Base-by-base conservation (phyloP, 2,113 vertebrate genomes). In the Chaetodon trifascialis region DNA sequence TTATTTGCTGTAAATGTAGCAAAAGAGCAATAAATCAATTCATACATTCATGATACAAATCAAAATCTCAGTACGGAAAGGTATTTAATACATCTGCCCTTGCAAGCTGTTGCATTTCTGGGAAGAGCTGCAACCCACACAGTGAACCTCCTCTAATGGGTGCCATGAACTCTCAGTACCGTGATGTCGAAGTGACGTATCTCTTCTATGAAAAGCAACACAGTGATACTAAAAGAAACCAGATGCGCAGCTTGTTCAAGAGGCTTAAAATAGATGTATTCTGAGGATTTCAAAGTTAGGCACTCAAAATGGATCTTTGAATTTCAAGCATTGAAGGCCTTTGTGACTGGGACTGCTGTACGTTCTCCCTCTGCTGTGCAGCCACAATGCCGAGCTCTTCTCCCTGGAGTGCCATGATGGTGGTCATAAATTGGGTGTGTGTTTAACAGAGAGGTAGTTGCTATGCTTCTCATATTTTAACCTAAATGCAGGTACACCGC, bases 301-400 rank as follows among this genome's bases (percentile, higher is more conserved):
- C 42, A 16, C 52, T 80, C 12, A 73, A 60, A 87, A 81, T 72
- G 23, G 63, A n/a, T 80, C 68, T 15, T 7, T 52, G 55, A 49
- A 19, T 76, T 75, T 70, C 11, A 60, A 49, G 47, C 67, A 68
- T 49, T 80, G 62, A 73, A 75, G 40, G 64, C 47, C 66, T 54
- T 9, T 21, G 69, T 70, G 65, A 76, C 55, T 38, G 36, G 16
- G 25, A 38, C n/a, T 47, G 60, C 44, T 68, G 60, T 71, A 94
- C 89, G 91, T 96, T 93, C 94, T 91, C 91, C 1, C 88, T 84
- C 93, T 94, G 94, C 93, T 91, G 94, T 94, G 87, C 87, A 86
- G 62, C 80, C 89, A 94, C 92, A 94, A 83, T 92, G 88, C 90
- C 91, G 87, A 92, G 90, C 74, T 93, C 82, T 89, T 90, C 88